Evolutionary conservation across 2,113 vertebrate genomes (phyloP), one percentile per base, ranked within the genome.

Genomic region (Prunella fulvescens): DNA sequence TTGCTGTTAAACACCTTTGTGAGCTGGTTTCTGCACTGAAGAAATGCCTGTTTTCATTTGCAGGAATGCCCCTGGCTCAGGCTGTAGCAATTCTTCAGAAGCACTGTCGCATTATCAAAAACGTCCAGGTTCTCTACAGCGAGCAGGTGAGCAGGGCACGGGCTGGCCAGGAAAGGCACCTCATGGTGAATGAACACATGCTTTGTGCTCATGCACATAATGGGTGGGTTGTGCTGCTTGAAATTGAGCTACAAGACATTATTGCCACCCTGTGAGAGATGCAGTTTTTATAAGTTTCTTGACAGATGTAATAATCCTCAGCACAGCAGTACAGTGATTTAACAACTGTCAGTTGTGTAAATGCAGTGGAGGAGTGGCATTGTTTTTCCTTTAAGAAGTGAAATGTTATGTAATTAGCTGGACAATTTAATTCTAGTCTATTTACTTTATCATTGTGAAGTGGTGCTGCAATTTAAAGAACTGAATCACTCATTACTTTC

Each of bases 61-160:
- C 97, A 99, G 99, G 99, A 97, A 99, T 99, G 99, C 99, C 99
- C 28, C 97, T 99, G 98, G 99, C 99, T 98, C 99, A 99, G 98
- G 98, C 99, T 96, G 99, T 99, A 96, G 98, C 99, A 83, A 99
- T 99, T 97, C 98, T 99, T 94, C 99, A 99, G 98, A 99, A 99
- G 89, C 98, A 99, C 98, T 99, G 99, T 98, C 99, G 99, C 91
- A 99, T 99, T 96, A 98, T 99, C 97, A 99, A 99, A 98, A 99
- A 99, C 29, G 99, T 99, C 97, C 99, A 99, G 98, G 99, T 99
- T 98, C 99, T 99, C 90, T 99, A 99, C 98, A 99, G 99, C 95
- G 99, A 99, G 96, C 99, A 99, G 98, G 99, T 99, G 95, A 98
- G 98, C 93, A 22, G 37, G 20, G 56, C 20, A 3, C 2, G 20